phyloP scores from a whole-genome alignment of 1,140 invertebrate species.

The Meloidogyne hapla region DNA sequence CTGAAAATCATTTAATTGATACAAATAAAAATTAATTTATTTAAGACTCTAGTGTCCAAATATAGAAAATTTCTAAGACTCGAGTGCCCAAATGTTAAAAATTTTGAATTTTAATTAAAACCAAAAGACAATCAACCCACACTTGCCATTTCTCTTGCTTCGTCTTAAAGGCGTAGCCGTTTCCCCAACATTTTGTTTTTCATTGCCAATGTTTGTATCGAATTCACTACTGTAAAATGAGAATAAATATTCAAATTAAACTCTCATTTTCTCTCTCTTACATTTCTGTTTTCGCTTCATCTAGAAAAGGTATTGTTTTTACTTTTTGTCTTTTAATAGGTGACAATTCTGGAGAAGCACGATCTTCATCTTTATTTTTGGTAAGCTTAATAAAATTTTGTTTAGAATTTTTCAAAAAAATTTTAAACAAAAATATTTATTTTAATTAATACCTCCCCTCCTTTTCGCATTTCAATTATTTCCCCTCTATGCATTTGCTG shows the following conservation, averaged over 20 bases:
- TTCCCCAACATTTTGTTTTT: neutral
- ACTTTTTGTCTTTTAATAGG: neutral
- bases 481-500: conserved; percentile 14
- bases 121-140: neutral
- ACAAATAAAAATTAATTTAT: too few relatives aligned
- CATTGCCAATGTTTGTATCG: neutral
- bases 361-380: conserved; percentile 14
- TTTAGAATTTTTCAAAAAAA: neutral
- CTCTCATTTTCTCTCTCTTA: neutral
- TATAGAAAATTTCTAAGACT: too few relatives aligned
- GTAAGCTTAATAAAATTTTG: neutral
- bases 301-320: neutral
- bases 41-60: too few relatives aligned
- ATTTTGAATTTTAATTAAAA: too few relatives aligned
- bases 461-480: neutral
- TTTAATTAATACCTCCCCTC: neutral
- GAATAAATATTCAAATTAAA: neutral
- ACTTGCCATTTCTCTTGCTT: neutral
- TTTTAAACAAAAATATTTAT: too few relatives aligned
- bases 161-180: neutral
- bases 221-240: neutral
- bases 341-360: neutral
- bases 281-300: neutral
- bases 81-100: too few relatives aligned
- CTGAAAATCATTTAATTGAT: neutral